Evolutionary conservation across 2,797 vertebrate genomes (phyloP).

Genomic region (Oreochromis grahami): DNA sequence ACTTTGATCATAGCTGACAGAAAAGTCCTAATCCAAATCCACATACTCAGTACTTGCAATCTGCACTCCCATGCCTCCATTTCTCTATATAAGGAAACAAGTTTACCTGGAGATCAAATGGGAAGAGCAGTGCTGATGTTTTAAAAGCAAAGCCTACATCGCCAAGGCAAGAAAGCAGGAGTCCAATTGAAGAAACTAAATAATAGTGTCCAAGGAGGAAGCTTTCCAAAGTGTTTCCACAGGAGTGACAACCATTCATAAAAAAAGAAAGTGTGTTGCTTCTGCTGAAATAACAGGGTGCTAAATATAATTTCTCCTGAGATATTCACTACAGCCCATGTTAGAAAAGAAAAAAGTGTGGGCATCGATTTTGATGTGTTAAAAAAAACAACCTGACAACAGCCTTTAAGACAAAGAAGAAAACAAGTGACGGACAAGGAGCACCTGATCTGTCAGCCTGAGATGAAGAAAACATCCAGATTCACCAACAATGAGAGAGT

Average conservation of each 20-base stretch:
- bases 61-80: too few species aligned
- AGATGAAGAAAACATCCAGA: not conserved
- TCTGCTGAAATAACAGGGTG: not conserved
- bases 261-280: not conserved
- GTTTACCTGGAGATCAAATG: not conserved
- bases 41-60: too few species aligned
- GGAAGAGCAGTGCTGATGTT: not conserved
- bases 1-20: not conserved
- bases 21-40: too few species aligned
- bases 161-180: not conserved
- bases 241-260: not conserved
- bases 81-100: not conserved
- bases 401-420: not conserved
- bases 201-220: not conserved
- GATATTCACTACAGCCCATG: not conserved
- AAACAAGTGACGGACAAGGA: not conserved
- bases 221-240: too few species aligned
- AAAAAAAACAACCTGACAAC: not conserved
- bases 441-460: not conserved
- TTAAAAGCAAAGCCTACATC: not conserved
- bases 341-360: too few species aligned
- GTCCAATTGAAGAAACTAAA: not conserved
- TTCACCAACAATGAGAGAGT: not conserved
- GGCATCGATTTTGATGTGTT: not conserved
- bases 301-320: not conserved